A percentile compares a stretch with the other conserved stretches of the same genome.
phyloP scores from a whole-genome alignment of 2,797 vertebrate genomes.

The Sarcoramphus papa region DNA sequence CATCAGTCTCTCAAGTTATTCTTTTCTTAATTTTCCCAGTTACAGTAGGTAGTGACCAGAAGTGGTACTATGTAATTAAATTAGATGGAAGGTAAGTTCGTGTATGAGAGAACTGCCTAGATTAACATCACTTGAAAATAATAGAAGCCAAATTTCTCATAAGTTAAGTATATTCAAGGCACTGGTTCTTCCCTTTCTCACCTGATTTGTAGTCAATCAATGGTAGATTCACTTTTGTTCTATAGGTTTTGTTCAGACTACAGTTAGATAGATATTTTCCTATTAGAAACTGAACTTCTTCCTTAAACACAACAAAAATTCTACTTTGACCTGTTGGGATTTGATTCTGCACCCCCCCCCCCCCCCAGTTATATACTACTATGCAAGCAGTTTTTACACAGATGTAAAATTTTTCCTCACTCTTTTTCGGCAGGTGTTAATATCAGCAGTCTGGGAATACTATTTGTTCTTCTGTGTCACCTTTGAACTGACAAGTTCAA shows the following conservation, averaged over 20 bases:
- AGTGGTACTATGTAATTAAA: background rate
- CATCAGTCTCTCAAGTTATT: background rate
- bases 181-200: background rate
- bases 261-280: background rate
- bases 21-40: background rate
- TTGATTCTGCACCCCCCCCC: fast-evolving
- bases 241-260: background rate
- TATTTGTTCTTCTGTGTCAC: background rate
- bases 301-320: background rate
- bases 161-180: background rate
- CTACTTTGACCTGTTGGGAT: background rate
- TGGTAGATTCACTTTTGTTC: fast-evolving
- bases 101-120: background rate
- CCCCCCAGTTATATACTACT: background rate
- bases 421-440: background rate
- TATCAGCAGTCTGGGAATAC: background rate
- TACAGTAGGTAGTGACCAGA: background rate
- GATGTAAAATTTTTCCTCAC: background rate
- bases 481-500: background rate
- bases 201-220: background rate
- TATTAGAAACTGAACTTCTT: background rate
- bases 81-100: background rate
- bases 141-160: background rate
- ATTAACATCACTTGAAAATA: background rate
- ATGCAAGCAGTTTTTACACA: background rate